Evolutionary conservation across 2,113 vertebrate species (phyloP), one percentile per base, ranked within the genome.

Genomic region (Fregetta grallaria): DNA sequence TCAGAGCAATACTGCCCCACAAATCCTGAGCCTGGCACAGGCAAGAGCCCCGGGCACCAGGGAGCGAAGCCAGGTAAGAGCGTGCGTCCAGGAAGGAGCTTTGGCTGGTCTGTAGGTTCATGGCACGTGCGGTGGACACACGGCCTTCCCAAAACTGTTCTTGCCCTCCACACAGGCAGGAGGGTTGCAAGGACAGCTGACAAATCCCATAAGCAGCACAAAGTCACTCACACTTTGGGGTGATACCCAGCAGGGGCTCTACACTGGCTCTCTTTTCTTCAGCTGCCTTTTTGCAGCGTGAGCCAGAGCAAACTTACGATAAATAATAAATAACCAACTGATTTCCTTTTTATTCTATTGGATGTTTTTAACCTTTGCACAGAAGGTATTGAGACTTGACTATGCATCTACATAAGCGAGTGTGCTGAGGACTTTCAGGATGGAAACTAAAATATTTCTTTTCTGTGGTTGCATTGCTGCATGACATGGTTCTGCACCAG

Each of bases 211-310:
- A 61, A 49, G 21, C 21, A 67, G 16, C 44, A 72, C 27, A 45
- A 65, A 49, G 10, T 49, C 15, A n/a, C 63, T 88, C 44, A n/a
- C 0, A 1, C 50, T 74, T 67, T 23, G 10, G 27, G 29, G 6
- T 47, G 50, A 62, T 40, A n/a, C 20, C 21, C 3, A 2, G 3
- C 0, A 0, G 55, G n/a, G 40, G 4, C 11, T 49, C 45, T 50
- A 4, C 15, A 3, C 10, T 74, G 45, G 4, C 32, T 85, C 13
- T 93, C 76, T 61, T 71, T 53, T 62, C 63, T 66, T n/a, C 58
- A 67, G 25, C 36, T 83, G 67, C 44, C 36, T 63, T 78, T 86
- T 59, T 65, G 22, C 56, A 45, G 40, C 1, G 1, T 52, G 13
- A 85, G 4, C 20, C 23, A 59, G 49, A 53, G 44, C 19, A 73